Conservation (phyloP, 2,113 vertebrate species). For the Petroica traversi region DNA sequence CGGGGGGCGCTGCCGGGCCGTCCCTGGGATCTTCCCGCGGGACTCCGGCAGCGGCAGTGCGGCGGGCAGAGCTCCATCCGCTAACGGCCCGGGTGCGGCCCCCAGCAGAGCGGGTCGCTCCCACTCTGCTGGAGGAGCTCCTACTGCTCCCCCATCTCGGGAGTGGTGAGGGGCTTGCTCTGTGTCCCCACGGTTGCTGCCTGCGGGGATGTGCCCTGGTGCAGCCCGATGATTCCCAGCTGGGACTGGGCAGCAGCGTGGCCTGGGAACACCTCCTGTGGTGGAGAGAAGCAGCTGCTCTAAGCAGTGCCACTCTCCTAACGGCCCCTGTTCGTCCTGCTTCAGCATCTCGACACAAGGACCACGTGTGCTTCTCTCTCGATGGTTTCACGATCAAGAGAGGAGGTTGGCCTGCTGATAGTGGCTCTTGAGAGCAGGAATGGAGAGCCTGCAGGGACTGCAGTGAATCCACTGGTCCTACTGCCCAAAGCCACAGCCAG, state of each 20-base stretch:
- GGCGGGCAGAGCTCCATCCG: too few species aligned
- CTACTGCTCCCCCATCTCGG: accelerated
- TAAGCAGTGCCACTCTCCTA: neutral
- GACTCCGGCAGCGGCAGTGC: too few species aligned
- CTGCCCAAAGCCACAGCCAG: neutral
- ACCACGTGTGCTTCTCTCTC: accelerated
- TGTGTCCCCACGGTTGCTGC: neutral
- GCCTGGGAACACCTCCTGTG: neutral
- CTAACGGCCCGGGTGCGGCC: accelerated
- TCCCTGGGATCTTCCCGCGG: too few species aligned
- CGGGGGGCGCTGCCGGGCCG: too few species aligned
- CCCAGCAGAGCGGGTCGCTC: accelerated
- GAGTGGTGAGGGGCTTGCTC: accelerated
- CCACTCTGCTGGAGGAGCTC: neutral
- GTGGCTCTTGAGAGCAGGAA: accelerated
- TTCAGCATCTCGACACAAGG: neutral
- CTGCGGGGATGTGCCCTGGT: neutral
- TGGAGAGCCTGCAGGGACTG: neutral
- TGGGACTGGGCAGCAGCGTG: neutral
- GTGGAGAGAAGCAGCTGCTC: neutral
- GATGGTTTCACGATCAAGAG: neutral
- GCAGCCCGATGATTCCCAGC: accelerated
- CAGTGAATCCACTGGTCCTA: neutral
- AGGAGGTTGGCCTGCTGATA: neutral
- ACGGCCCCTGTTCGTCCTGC: accelerated